Base-by-base conservation (phyloP, 2,797 vertebrate genomes). In the Rhynchotus rufescens region DNA sequence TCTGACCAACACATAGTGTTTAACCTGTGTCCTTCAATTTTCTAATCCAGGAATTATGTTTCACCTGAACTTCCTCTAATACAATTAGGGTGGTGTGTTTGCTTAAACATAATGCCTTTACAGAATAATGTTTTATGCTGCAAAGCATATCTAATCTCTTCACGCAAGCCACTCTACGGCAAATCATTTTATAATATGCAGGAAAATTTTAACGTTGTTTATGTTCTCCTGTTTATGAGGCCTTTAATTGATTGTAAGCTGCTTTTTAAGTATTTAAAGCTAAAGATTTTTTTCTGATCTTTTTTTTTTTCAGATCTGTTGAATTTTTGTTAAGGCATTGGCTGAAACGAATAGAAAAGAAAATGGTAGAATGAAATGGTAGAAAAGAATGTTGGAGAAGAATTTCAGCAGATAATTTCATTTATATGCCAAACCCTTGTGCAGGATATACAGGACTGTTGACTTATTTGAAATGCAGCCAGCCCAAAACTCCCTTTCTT, bases 111-210 rank as follows among this genome's bases (percentile, higher is more conserved):
- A 89, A 96, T 84, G 88, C 86, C 78, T 92, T 93, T 86, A 92
- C 82, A 93, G 87, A 95, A 94, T 80, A 77, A 92, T 93, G 89
- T 91, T 91, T 83, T 79, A 68, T 88, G 80, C 89, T 83, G 84
- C 79, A 88, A 82, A 91, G 88, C 86, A 94, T 89, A 76, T 75
- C 75, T 95, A 95, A 96, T 95, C 93, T 94, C 90, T 89, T 92
- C 88, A 95, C 1, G 6, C 84, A 89, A 96, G 77, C 90, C 74
- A 83, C 32, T 92, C 86, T 51, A 34, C 0, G 0, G 92, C 71
- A 96, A 96, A 94, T 96, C 90, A 94, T 92, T 90, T 93, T 79
- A 89, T 92, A 96, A 95, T 76, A 44, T 32, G 79, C 82, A 84
- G 88, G 79, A 84, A 45, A 42, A 65, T 74, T 87, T 80, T 49